Evolutionary conservation across 1,140 invertebrate genomes (phyloP), one percentile per base, ranked within the genome.

Genomic region (Drosophila persimilis): DNA sequence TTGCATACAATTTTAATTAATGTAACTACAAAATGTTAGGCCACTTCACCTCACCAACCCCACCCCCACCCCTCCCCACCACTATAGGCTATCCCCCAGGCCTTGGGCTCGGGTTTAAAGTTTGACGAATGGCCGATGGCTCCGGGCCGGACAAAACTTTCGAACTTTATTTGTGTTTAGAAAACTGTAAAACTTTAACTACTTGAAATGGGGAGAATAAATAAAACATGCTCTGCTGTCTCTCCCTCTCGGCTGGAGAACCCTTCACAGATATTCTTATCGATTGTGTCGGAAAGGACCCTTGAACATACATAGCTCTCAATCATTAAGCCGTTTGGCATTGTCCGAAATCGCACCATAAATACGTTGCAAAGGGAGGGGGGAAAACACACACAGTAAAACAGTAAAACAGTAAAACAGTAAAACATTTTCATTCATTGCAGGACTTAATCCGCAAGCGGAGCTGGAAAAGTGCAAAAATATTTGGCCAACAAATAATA

Each of bases 1-100:
- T 59, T 75, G 71, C 62, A 83, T 88, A 64, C 73, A 88, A 89
- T 79, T 83, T 81, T 88, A 83, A 88, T 88, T 88, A 88, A 83
- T 88, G 72, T 79, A 75, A 77, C 84, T 66, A 73, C 53, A 58
- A 66, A 78, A 81, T 78, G 77, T 60, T 63, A 26, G 24, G 24
- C 24, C 24, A 26, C 24, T 20, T 20, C 20, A 20, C 20, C 20
- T 20, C 20, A 20, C 24, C 24, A 24, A 6, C 3, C 5, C 3
- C 4, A 0, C 0, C 4, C 24, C 24, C 24, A 3, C 3, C 24
- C 3, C 24, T 4, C 24, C 24, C 24, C 24, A 0, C 22, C 17
- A 17, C 17, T 20, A 20, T 20, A n/a, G 31, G 29, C 26, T 44
- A 48, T 53, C 58, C 35, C 15, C 26, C 57, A 60, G 22, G 44